Base-by-base conservation (phyloP, 2,113 vertebrate genomes). In the Parus major region DNA sequence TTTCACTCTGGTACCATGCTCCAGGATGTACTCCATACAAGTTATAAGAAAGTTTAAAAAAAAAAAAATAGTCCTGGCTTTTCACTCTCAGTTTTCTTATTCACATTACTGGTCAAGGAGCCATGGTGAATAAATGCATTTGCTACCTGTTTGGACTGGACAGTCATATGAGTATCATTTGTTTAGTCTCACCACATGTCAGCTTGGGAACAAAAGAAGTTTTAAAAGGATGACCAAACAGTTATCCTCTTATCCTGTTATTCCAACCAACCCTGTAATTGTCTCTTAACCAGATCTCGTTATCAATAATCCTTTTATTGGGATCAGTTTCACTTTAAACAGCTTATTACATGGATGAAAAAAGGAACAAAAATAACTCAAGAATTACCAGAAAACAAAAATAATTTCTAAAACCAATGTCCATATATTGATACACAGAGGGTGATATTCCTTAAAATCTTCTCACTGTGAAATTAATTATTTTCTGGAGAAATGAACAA, bases 231-330 rank as follows among this genome's bases (percentile, higher is more conserved):
- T 3, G 3, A 61, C 21, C 47, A 79, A 56, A 47, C 27, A 55
- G 6, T 65, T 83, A 93, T 27, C 77, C 42, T 78, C 41, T 93
- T 92, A 90, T n/a, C 63, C 49, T 87, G 10, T 89, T 93, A 92
- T 69, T 75, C 41, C 63, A 82, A 59, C 20, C 65, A 75, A 69
- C 49, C 41, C 89, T 39, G 46, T 79, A 92, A 69, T 44, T 92
- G 78, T 82, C 50, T 39, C 16, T 94, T 68, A 86, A 47, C 49
- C 60, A 86, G 53, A 95, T 86, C 55, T 52, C 4, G 14, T 91
- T 91, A 91, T 65, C 72, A 79, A 73, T 82, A 79, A 96, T 73
- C 57, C 66, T 64, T 93, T 85, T 49, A 91, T 27, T 24, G 29
- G 17, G 16, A 86, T 64, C 57, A 64, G 41, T 73, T 88, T 63